Conservation (phyloP, 2,797 vertebrate genomes). For the Ceryle rudis region DNA sequence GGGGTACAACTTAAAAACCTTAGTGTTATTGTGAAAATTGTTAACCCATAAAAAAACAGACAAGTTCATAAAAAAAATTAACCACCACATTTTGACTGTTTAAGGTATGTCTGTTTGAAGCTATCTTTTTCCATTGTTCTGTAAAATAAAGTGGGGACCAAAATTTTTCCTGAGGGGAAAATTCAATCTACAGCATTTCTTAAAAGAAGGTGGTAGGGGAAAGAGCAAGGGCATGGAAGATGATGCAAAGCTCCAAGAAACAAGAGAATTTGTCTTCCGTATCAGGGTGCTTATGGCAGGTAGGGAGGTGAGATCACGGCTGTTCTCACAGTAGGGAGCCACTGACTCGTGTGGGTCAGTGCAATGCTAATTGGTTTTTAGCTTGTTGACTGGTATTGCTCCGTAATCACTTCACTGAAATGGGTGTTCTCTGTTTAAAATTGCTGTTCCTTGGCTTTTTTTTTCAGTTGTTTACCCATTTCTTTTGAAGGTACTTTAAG, state of each 20-base stretch:
- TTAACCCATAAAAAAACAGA: neutral
- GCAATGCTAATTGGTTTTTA: neutral
- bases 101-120: neutral
- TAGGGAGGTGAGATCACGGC: neutral
- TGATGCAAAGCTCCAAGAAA: neutral
- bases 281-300: rapidly evolving
- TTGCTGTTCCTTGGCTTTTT: neutral
- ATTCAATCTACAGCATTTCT: neutral
- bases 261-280: neutral
- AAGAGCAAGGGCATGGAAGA: neutral
- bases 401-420: neutral
- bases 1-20: neutral
- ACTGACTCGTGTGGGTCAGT: neutral
- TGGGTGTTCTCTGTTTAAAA: neutral
- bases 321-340: neutral
- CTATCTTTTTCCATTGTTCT: neutral
- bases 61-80: neutral
- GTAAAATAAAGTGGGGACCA: neutral
- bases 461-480: neutral
- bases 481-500: neutral
- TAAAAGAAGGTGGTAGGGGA: neutral
- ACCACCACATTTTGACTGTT: neutral
- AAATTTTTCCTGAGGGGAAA: neutral
- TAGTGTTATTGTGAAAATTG: neutral
- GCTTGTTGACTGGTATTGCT: neutral